Conservation (phyloP, 2,113 vertebrate species). For the Hyperopisus bebe region DNA sequence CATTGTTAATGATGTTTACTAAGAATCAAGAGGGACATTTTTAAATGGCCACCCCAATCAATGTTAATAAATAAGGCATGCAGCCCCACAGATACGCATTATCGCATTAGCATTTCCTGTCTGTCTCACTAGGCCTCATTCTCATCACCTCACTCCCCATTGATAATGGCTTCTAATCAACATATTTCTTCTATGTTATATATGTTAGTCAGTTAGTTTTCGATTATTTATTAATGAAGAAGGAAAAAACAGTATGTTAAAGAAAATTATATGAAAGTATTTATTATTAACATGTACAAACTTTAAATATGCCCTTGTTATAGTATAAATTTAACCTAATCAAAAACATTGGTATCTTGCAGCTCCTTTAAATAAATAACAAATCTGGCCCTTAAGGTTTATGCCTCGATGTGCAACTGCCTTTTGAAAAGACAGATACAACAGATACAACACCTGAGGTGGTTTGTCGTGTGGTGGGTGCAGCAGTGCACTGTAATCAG, state of each 20-base stretch:
- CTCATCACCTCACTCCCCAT: neutral
- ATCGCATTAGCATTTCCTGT: neutral
- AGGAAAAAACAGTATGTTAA: neutral
- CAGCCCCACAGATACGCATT: neutral
- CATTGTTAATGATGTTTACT: constrained; percentile 3
- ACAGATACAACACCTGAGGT: neutral
- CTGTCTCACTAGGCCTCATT: neutral
- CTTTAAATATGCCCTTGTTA: neutral
- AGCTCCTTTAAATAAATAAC: neutral
- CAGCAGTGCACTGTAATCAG: no score
- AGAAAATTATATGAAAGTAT: neutral
- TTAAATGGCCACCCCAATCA: neutral
- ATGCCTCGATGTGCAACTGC: neutral
- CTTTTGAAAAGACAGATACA: neutral
- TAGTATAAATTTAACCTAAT: neutral
- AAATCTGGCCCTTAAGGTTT: neutral
- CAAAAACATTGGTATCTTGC: neutral
- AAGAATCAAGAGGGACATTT: neutral
- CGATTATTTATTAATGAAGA: neutral
- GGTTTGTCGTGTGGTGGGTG: no score
- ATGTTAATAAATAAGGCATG: neutral
- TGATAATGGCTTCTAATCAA: neutral
- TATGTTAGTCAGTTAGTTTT: neutral
- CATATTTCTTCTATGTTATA: neutral
- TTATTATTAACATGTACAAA: neutral